A percentile compares a stretch with the other conserved stretches of the same genome.
Conservation (phyloP, 2,888 invertebrate species). For the Muschampia plurimacula region DNA sequence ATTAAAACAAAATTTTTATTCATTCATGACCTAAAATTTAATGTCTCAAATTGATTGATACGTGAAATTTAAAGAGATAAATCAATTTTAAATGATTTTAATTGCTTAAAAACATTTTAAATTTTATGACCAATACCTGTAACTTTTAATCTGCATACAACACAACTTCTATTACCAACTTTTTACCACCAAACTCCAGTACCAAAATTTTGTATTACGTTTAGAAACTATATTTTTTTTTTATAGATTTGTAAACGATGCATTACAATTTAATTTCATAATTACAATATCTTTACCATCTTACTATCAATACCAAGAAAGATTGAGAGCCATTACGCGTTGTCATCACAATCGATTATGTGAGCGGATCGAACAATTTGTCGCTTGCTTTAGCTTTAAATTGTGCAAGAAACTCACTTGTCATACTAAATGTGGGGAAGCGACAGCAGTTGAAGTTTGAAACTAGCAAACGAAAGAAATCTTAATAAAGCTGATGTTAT, state of each 20-base stretch:
- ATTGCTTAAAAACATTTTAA: no score
- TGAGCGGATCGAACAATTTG: constrained; percentile 60
- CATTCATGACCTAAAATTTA: no score
- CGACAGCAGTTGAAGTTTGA: not conserved
- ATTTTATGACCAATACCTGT: no score
- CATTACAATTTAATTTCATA: constrained; percentile 32
- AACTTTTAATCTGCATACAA: no score
- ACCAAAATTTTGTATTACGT: not conserved
- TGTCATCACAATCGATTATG: constrained; percentile 49
- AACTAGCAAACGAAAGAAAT: no score
- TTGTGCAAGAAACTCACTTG: constrained; percentile 44
- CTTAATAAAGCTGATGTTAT: no score
- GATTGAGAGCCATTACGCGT: constrained; percentile 47
- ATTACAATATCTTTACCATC: constrained; percentile 54
- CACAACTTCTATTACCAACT: no score
- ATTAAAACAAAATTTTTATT: no score
- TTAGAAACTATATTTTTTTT: not conserved
- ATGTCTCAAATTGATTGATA: not conserved
- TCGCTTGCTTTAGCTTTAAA: constrained; percentile 46
- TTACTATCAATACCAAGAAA: constrained; percentile 48
- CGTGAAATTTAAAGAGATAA: not conserved
- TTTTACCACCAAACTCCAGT: no score
- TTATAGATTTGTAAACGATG: not conserved
- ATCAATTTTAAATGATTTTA: no score
- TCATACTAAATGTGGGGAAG: not conserved